Evolutionary conservation across 2,888 invertebrate species (phyloP).

Genomic region (Scaptomyza flava): DNA sequence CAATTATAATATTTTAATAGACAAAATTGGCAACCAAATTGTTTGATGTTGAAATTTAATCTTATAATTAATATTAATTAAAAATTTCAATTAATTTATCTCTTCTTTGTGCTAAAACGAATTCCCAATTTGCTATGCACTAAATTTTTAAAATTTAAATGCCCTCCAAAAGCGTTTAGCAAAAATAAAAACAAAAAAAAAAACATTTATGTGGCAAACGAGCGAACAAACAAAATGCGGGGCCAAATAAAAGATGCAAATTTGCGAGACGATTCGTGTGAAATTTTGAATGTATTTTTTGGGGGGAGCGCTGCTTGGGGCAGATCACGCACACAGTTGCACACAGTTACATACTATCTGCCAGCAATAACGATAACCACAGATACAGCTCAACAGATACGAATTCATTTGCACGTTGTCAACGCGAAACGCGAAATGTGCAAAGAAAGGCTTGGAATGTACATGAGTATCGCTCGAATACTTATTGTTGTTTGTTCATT

Average conservation of each 20-base stretch:
- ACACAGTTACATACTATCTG: slow-evolving; percentile 1
- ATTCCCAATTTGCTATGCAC: neutral
- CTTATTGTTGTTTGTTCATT: slow-evolving; percentile 8
- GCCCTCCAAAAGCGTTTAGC: neutral
- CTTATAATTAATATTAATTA: neutral
- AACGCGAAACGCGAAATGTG: slow-evolving; percentile 28
- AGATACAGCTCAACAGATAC: slow-evolving; percentile 8
- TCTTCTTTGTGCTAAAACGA: too few species aligned
- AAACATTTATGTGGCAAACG: slow-evolving; percentile 38
- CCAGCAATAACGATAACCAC: slow-evolving; percentile 3
- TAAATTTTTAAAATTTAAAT: neutral
- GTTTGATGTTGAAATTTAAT: neutral
- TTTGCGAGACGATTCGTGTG: slow-evolving; percentile 55
- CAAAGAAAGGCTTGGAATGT: slow-evolving; percentile 69
- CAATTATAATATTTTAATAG: too few species aligned
- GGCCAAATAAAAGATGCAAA: slow-evolving; percentile 67
- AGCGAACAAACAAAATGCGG: slow-evolving; percentile 61
- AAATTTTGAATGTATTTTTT: slow-evolving; percentile 37
- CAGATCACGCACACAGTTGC: slow-evolving; percentile 31
- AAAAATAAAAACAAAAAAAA: neutral
- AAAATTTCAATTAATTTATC: neutral
- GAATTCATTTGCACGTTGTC: slow-evolving; percentile 22
- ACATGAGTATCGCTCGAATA: slow-evolving; percentile 7
- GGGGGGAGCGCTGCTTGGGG: slow-evolving; percentile 54
- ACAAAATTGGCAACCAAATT: too few species aligned